phyloP scores from a whole-genome alignment of 2,797 vertebrate species.

The Sebastes kiyomatsui region DNA sequence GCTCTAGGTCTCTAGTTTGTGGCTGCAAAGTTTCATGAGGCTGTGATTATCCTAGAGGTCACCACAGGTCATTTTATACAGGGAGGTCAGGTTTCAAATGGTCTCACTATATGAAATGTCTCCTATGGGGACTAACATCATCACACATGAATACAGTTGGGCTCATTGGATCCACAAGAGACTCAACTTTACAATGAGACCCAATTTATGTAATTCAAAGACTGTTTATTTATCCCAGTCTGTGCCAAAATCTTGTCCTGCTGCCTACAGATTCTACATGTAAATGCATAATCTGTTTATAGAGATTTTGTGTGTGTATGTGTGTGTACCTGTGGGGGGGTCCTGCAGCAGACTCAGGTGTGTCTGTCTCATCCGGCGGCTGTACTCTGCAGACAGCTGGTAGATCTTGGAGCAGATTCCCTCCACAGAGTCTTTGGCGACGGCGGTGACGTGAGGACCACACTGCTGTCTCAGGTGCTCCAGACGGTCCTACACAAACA shows the following conservation, averaged over 20 bases:
- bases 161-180: too few species aligned
- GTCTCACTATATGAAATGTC: too few species aligned
- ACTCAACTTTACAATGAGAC: too few species aligned
- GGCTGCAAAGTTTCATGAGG: too few species aligned
- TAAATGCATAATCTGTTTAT: neutral
- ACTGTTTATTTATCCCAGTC: too few species aligned
- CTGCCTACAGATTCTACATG: neutral
- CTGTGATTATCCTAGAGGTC: too few species aligned
- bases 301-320: neutral
- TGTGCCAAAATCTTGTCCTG: neutral
- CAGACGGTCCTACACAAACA: constrained; percentile 89
- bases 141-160: too few species aligned
- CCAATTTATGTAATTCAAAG: too few species aligned
- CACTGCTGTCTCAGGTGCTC: constrained; percentile 96
- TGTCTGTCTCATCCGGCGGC: constrained; percentile 90
- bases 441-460: constrained; percentile 92
- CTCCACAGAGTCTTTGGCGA: constrained; percentile 97
- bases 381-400: constrained; percentile 95
- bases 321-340: constrained; percentile 85
- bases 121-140: too few species aligned
- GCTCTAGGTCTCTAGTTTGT: too few species aligned
- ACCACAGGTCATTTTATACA: too few species aligned
- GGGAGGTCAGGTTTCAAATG: too few species aligned
- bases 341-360: constrained; percentile 93
- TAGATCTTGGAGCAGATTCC: constrained; percentile 99